Percentiles rank a stretch among this genome's conserved stretches.
These are phyloP conservation scores for Bufo bufo DNA, from an alignment of 2,113 vertebrate genomes.

Conservation along the genomic window DNA sequence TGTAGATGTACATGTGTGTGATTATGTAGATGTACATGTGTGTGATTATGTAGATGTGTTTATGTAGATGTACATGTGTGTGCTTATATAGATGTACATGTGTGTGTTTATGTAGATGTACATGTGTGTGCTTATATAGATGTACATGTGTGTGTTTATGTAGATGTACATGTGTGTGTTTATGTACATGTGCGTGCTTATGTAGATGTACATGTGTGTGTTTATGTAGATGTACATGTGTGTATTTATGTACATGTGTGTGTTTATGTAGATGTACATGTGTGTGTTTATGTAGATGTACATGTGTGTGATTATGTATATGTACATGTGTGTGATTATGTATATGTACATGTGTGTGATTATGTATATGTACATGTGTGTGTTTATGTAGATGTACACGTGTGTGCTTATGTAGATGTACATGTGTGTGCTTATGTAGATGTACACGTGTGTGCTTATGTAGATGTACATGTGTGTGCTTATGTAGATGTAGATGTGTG, in stretches of 20 bases:
- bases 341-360: neutral
- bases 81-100: neutral
- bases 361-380: neutral
- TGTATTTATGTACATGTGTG: neutral
- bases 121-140: neutral
- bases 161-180: neutral
- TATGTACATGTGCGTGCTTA: neutral
- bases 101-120: neutral
- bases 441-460: neutral
- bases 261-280: neutral
- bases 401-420: neutral
- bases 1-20: neutral
- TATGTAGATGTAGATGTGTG: neutral
- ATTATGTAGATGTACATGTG: neutral
- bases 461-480: neutral
- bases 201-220: no score
- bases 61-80: neutral
- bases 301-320: neutral
- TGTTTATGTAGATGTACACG: neutral
- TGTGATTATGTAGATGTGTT: neutral
- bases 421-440: neutral
- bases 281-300: neutral
- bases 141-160: neutral
- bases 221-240: neutral
- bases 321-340: neutral